Base-by-base conservation (phyloP, 2,113 vertebrate species). In the Poeciliopsis turrubarensis region DNA sequence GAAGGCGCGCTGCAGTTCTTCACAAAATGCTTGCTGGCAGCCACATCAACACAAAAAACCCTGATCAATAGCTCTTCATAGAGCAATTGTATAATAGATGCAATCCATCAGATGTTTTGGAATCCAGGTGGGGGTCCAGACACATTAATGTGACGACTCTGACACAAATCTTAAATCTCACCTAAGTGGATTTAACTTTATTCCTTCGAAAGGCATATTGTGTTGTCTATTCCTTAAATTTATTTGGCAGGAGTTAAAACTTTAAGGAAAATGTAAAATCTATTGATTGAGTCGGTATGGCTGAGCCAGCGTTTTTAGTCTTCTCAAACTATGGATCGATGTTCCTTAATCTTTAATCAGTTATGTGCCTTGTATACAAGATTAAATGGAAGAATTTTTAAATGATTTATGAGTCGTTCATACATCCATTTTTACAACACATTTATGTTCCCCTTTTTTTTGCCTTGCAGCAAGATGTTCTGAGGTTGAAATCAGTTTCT, bases 11-110 rank as follows among this genome's bases (percentile, higher is more conserved):
- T 67, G 51, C 66, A 30, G 64, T 62, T 73, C 4, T 2, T 27
- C 3, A 65, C 65, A 70, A 27, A 81, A 67, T 51, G 73, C 69
- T 73, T 2, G 10, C 17, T 57, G 51, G 22, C 25, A n/a, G 60
- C 64, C 3, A 61, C 64, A 60, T 77, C 65, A 68, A 47, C 72
- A 60, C 75, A 65, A 73, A 63, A 60, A 47, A 12, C 22, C 32
- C 68, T 60, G 60, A 41, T 80, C 67, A 64, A 75, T 51, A 72
- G 11, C 77, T 25, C 73, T 26, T 27, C 74, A 19, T 47, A 57
- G 22, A 75, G 51, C 54, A 65, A 63, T 68, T 64, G 39, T 34
- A 65, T 64, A 19, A 47, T 66, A 34, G 11, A 60, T 78, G 66
- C 57, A 68, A 69, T 31, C 54, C 62, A 69, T 47, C 12, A 47